phyloP scores from a whole-genome alignment of 1,140 invertebrate species.

The Bicyclus anynana region DNA sequence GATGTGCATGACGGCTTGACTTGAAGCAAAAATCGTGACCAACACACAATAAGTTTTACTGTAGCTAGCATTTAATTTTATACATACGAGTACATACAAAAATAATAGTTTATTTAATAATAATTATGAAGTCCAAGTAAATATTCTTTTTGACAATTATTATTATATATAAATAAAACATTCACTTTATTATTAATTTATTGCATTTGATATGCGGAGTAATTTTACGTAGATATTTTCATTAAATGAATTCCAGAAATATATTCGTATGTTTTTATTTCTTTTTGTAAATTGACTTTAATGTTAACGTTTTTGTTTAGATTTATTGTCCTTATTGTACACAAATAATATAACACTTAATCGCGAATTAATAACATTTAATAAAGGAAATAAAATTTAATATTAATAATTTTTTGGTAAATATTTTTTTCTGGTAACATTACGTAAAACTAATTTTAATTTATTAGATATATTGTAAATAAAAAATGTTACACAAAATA shows the following conservation, averaged over 20 bases:
- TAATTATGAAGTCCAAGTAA: not conserved
- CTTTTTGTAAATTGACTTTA: slow-evolving; percentile 36
- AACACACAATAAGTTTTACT: not conserved
- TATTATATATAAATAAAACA: slow-evolving; percentile 27
- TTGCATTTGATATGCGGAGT: slow-evolving; percentile 45
- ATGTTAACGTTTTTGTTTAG: slow-evolving; percentile 5
- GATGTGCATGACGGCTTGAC: too few species aligned
- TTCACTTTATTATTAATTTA: slow-evolving; percentile 22
- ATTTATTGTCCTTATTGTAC: slow-evolving; percentile 37
- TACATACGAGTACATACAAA: not conserved
- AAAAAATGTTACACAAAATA: not conserved
- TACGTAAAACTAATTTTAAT: not conserved
- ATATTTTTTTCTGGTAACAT: not conserved
- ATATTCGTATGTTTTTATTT: slow-evolving; percentile 22
- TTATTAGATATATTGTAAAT: too few species aligned
- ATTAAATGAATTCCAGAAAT: not conserved
- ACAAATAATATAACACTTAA: not conserved
- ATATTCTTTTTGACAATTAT: not conserved
- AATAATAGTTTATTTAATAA: not conserved
- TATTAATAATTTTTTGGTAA: not conserved
- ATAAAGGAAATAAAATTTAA: not conserved
- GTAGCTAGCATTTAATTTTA: not conserved
- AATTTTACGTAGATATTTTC: slow-evolving; percentile 6
- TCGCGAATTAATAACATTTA: slow-evolving; percentile 3
- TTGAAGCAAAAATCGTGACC: too few species aligned